Evolutionary conservation across 2,888 invertebrate species (phyloP).

Genomic region (Prionchulus punctatus): DNA sequence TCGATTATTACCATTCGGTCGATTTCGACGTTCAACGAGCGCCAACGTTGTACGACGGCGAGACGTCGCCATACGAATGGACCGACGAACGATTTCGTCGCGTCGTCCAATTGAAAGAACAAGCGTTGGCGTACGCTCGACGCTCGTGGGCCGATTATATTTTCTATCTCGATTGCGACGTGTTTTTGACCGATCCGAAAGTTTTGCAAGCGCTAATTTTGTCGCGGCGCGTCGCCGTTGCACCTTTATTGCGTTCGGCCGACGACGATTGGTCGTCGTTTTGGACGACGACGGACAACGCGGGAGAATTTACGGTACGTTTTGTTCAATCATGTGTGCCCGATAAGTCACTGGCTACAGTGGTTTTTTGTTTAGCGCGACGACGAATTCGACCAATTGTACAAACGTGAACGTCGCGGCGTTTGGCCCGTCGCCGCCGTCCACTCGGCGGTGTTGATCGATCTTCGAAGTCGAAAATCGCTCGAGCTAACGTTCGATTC

Average conservation of each 20-base stretch:
- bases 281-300: too few species aligned
- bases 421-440: slow-evolving; percentile 62
- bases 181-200: slow-evolving; percentile 52
- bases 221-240: slow-evolving; percentile 31
- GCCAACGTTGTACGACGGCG: slow-evolving; percentile 32
- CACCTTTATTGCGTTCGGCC: slow-evolving; percentile 14
- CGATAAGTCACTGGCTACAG: too few species aligned
- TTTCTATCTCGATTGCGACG: slow-evolving; percentile 69
- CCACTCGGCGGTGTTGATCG: slow-evolving; percentile 65
- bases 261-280: background rate
- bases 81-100: slow-evolving; percentile 53
- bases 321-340: too few species aligned
- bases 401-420: slow-evolving; percentile 1
- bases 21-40: slow-evolving; percentile 28
- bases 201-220: slow-evolving; percentile 48
- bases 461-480: slow-evolving; percentile 47
- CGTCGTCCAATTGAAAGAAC: slow-evolving; percentile 59
- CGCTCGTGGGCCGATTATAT: slow-evolving; percentile 48
- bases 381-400: slow-evolving; percentile 63
- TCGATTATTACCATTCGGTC: background rate
- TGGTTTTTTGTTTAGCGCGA: too few species aligned
- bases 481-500: slow-evolving; percentile 55
- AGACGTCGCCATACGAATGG: slow-evolving; percentile 48
- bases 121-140: slow-evolving; percentile 44
- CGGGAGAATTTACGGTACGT: too few species aligned